phyloP scores from a whole-genome alignment of 2,888 invertebrate species.

The Trilocha varians region DNA sequence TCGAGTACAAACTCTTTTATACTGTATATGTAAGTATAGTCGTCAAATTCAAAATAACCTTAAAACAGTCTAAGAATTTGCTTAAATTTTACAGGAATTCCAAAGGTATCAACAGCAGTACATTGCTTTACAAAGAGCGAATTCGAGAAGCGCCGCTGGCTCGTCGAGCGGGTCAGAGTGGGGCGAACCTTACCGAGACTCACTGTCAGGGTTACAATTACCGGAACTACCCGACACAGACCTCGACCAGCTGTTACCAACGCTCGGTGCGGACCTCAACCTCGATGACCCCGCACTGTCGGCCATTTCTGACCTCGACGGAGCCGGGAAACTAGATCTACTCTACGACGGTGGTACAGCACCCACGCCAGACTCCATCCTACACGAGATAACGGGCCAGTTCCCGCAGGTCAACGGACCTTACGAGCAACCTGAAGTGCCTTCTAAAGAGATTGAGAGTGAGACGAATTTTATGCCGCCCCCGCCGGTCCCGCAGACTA shows the following conservation, averaged over 20 bases:
- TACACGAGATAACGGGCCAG: conserved; percentile 46
- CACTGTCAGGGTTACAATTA: conserved; percentile 39
- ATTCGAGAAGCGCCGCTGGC: conserved; percentile 42
- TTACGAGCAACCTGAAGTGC: conserved; percentile 26
- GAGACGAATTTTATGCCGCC: conserved; percentile 52
- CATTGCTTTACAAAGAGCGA: conserved; percentile 71
- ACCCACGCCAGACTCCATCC: conserved; percentile 30
- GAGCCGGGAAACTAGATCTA: conserved; percentile 54
- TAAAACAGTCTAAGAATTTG: not conserved
- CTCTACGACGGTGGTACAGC: conserved; percentile 30
- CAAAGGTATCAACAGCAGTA: conserved; percentile 77
- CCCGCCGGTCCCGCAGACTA: conserved; percentile 44
- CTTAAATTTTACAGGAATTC: conserved; percentile 60
- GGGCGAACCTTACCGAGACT: conserved; percentile 66
- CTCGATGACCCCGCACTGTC: conserved; percentile 54
- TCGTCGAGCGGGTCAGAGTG: conserved; percentile 42
- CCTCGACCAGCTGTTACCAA: conserved; percentile 77
- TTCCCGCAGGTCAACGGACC: conserved; percentile 33
- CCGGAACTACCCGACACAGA: conserved; percentile 68
- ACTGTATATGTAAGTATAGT: too few relatives aligned
- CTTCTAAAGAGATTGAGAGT: conserved; percentile 23
- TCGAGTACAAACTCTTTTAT: too few relatives aligned
- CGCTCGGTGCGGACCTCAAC: conserved; percentile 74
- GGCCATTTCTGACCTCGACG: conserved; percentile 52
- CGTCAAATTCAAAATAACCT: too few relatives aligned